Percentiles rank a stretch among this genome's conserved stretches.
Evolutionary conservation across 1,140 invertebrate species (phyloP).

Genomic region (Dendroctonus ponderosae): DNA sequence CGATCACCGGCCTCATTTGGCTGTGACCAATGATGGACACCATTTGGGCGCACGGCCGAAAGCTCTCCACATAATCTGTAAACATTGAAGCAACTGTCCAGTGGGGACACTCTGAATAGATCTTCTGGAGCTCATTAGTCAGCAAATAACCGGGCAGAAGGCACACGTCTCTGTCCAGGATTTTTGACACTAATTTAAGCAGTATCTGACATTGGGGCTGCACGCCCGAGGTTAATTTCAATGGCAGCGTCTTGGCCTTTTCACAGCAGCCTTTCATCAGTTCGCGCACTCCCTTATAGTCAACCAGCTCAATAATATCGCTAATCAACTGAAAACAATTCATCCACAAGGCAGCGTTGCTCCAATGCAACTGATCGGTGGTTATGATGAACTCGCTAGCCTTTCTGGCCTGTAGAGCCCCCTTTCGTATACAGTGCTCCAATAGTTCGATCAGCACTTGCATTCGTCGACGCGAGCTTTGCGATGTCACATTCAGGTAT

Average conservation of each 20-base stretch:
- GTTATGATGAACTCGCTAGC: conserved; percentile 81
- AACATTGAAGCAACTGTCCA: conserved; percentile 87
- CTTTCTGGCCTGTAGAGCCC: conserved; percentile 66
- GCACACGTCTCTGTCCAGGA: conserved; percentile 90
- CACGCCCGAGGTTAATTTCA: conserved; percentile 72
- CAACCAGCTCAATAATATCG: conserved; percentile 83
- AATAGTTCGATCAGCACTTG: conserved; percentile 70
- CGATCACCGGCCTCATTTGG: conserved; percentile 90
- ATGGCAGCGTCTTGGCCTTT: conserved; percentile 77
- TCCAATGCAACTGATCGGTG: conserved; percentile 75
- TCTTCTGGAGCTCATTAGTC: conserved; percentile 89
- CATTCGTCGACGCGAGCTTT: conserved; percentile 68
- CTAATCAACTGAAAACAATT: conserved; percentile 83
- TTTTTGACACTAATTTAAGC: conserved; percentile 78
- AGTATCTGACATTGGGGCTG: conserved; percentile 79
- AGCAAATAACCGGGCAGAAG: conserved; percentile 92
- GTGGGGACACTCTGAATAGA: conserved; percentile 83
- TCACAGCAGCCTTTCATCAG: conserved; percentile 90
- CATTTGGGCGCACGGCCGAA: conserved; percentile 90
- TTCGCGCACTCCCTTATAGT: conserved; percentile 92
- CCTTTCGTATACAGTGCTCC: conserved; percentile 68
- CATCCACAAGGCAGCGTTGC: conserved; percentile 82
- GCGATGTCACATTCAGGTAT: conserved; percentile 68
- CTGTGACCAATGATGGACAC: conserved; percentile 88
- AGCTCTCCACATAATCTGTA: conserved; percentile 88